These are phyloP conservation scores for Cephus pulcher DNA, from an alignment of 2,888 invertebrate species.

Conservation along the genomic window DNA sequence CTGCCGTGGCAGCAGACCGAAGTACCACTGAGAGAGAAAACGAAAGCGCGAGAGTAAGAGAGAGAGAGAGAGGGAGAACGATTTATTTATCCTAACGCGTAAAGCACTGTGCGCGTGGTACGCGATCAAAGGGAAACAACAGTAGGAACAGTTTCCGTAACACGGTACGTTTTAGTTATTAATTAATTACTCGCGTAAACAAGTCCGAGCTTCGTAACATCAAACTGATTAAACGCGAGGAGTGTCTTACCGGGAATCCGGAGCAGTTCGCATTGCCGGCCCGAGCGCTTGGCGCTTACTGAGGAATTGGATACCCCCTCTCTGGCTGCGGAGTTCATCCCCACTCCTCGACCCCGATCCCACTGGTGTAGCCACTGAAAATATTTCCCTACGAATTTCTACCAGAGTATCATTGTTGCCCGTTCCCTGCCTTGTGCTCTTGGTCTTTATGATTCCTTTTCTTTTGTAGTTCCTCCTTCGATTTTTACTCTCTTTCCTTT, in stretches of 20 bases:
- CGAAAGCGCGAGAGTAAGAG: conserved; percentile 2
- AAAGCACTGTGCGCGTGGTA: not conserved
- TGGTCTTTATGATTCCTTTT: not conserved
- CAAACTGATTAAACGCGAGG: not conserved
- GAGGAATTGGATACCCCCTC: not conserved
- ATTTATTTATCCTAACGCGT: not conserved
- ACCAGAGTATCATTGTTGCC: not conserved
- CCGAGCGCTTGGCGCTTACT: not conserved
- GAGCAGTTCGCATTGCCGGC: not conserved
- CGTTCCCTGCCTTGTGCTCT: not conserved
- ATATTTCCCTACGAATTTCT: not conserved
- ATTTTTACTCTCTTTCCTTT: not conserved
- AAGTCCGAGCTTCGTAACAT: not conserved
- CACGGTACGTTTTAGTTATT: not conserved
- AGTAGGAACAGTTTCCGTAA: not conserved
- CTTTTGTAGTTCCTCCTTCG: not conserved
- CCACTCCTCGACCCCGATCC: not conserved
- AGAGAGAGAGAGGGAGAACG: conserved; percentile 14
- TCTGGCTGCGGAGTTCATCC: not conserved
- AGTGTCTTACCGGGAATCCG: not conserved
- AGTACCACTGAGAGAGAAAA: not conserved
- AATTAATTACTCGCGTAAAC: not conserved
- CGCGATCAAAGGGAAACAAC: not conserved
- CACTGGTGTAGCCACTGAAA: not conserved
- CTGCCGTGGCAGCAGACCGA: not conserved